Conservation (phyloP, 37 sponge, comb jelly and placozoan species). For the Theonella swinhoei region DNA sequence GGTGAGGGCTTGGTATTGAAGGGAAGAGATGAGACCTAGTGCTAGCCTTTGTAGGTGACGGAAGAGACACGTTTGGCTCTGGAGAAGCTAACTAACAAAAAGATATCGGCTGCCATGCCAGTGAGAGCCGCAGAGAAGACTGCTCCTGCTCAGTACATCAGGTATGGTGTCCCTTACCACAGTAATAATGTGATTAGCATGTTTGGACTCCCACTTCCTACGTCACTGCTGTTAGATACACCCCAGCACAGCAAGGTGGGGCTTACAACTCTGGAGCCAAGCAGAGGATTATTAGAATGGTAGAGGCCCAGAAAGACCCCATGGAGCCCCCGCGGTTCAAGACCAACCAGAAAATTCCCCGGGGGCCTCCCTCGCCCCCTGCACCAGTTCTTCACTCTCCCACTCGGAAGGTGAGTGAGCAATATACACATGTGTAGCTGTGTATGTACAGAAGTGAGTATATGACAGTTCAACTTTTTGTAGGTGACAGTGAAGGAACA, state of each 20-base stretch:
- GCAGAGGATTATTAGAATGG: constrained; percentile 97
- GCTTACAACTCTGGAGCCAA: constrained; percentile 93
- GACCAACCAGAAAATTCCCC: constrained; percentile 94
- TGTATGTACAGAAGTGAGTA: not conserved
- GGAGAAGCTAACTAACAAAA: constrained; percentile 89
- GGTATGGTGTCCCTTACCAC: constrained; percentile 43
- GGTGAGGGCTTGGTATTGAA: constrained; percentile 16
- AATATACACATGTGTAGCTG: no score
- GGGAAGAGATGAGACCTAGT: not conserved
- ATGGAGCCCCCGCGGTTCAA: constrained; percentile 95
- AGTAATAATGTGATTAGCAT: no score
- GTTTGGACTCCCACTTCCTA: no score
- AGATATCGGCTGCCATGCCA: constrained; percentile 96
- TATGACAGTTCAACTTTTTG: not conserved
- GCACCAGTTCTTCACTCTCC: constrained; percentile 98
- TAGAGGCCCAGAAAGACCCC: constrained; percentile 98
- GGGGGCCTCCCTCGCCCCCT: constrained; percentile 98
- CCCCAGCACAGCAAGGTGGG: constrained; percentile 91
- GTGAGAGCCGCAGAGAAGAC: constrained; percentile 85
- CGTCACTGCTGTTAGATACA: no score
- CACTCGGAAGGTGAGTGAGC: constrained; percentile 80
- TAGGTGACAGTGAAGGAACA: constrained; percentile 98
- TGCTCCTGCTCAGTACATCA: constrained; percentile 93
- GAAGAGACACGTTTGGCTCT: constrained; percentile 94
- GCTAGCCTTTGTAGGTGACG: constrained; percentile 65